phyloP scores from a whole-genome alignment of 2,797 vertebrate species.

The Miichthys miiuy region DNA sequence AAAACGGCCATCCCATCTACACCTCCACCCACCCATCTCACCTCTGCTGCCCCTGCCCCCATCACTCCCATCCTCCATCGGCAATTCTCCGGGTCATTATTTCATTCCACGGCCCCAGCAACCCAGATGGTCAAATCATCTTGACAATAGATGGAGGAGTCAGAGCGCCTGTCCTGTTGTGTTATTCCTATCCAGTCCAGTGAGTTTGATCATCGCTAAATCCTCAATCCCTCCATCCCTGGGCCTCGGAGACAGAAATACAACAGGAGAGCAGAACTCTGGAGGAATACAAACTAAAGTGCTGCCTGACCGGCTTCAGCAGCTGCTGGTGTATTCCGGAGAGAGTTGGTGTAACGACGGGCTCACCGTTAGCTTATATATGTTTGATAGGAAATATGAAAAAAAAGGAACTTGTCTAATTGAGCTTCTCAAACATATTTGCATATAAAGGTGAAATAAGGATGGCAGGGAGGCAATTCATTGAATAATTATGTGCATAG shows the following conservation, averaged over 20 bases:
- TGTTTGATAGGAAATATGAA: no score
- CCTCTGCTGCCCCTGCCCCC: constrained; percentile 31
- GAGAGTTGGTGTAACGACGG: no score
- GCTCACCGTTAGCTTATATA: no score
- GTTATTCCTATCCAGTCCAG: constrained; percentile 64
- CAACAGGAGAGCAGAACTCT: constrained; percentile 46
- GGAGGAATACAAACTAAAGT: constrained; percentile 52
- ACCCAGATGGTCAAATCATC: constrained; percentile 60
- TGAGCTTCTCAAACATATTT: no score
- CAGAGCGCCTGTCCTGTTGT: constrained; percentile 56
- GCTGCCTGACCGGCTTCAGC: constrained; percentile 15
- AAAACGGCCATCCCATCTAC: constrained; percentile 38
- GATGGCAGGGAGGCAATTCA: no score
- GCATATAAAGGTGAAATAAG: no score
- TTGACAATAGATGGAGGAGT: constrained; percentile 61
- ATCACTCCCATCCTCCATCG: constrained; percentile 38
- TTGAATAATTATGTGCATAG: no score
- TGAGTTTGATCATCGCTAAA: constrained; percentile 64
- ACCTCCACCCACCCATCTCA: constrained; percentile 46
- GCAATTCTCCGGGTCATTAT: constrained; percentile 66
- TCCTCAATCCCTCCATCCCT: constrained; percentile 53
- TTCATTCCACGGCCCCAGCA: constrained; percentile 48
- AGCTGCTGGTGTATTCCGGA: not conserved
- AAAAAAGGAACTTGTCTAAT: no score
- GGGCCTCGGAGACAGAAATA: constrained; percentile 41